Conservation (phyloP, 2,797 vertebrate genomes). For the Tachyglossus aculeatus region DNA sequence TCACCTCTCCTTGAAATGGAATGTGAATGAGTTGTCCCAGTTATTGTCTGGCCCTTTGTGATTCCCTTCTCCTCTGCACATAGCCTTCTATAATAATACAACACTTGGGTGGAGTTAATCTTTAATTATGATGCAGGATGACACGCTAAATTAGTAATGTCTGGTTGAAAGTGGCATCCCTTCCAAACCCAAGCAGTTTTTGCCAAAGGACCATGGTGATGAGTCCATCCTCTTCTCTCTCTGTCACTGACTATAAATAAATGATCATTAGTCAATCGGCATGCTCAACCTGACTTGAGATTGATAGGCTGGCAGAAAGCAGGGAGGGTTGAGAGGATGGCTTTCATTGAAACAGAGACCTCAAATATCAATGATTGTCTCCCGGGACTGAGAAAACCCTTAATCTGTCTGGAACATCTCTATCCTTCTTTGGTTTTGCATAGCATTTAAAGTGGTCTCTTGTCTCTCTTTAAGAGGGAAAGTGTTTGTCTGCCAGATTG, state of each 20-base stretch:
- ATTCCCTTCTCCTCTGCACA: slow-evolving; percentile 54
- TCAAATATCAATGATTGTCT: slow-evolving; percentile 52
- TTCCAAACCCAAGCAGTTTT: slow-evolving; percentile 51
- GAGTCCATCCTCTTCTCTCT: slow-evolving; percentile 45
- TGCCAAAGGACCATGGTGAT: slow-evolving; percentile 53
- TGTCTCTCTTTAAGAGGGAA: not conserved
- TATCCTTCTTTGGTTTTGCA: slow-evolving; percentile 27
- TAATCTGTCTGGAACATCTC: slow-evolving; percentile 63
- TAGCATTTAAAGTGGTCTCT: slow-evolving; percentile 8
- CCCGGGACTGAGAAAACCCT: slow-evolving; percentile 16
- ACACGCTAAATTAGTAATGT: slow-evolving; percentile 68
- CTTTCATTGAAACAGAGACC: slow-evolving; percentile 59
- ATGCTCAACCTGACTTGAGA: slow-evolving; percentile 53
- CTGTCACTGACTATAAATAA: slow-evolving; percentile 71
- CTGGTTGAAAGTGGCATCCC: slow-evolving; percentile 58
- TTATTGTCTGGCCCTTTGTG: slow-evolving; percentile 58
- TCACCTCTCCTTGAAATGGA: slow-evolving; percentile 61
- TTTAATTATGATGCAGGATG: slow-evolving; percentile 65
- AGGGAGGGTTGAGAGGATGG: slow-evolving; percentile 29
- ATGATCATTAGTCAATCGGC: slow-evolving; percentile 63
- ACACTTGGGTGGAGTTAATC: slow-evolving; percentile 56
- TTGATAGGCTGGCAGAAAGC: slow-evolving; percentile 60
- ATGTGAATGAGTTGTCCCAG: slow-evolving; percentile 54
- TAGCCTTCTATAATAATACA: slow-evolving; percentile 50
- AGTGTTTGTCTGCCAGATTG: not conserved